Evolutionary conservation across 35 echinoderm and acorn worm genomes (phyloP).

Genomic region (Nesometra sesokonis): DNA sequence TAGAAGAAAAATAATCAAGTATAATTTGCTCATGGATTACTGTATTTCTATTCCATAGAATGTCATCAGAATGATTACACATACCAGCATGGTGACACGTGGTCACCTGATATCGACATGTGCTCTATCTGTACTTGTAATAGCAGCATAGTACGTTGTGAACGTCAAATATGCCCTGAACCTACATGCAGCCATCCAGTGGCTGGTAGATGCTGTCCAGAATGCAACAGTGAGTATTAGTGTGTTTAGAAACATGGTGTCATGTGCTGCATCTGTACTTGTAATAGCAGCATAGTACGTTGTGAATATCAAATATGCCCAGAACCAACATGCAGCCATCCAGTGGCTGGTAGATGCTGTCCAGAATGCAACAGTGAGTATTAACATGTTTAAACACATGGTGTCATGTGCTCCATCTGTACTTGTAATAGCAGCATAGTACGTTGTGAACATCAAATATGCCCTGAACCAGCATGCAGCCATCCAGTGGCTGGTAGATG

Average conservation of each 20-base stretch:
- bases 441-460: too few relatives aligned
- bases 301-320: too few relatives aligned
- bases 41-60: constrained; percentile 6
- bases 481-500: too few relatives aligned
- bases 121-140: constrained; percentile 66
- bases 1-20: too few relatives aligned
- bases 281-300: too few relatives aligned
- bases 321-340: too few relatives aligned
- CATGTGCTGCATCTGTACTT: neutral
- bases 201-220: constrained; percentile 50
- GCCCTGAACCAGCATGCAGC: too few relatives aligned
- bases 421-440: too few relatives aligned
- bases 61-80: constrained; percentile 41
- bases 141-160: constrained; percentile 34
- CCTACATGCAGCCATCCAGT: constrained; percentile 48
- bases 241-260: neutral
- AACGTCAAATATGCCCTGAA: constrained; percentile 34
- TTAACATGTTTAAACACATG: too few relatives aligned
- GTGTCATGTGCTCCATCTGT: too few relatives aligned
- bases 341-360: too few relatives aligned
- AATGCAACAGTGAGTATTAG: constrained; percentile 59
- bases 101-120: constrained; percentile 58
- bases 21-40: neutral
- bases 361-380: too few relatives aligned
- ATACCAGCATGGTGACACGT: constrained; percentile 59